phyloP scores from a whole-genome alignment of 2,888 invertebrate genomes.

The Zaprionus lineosus region DNA sequence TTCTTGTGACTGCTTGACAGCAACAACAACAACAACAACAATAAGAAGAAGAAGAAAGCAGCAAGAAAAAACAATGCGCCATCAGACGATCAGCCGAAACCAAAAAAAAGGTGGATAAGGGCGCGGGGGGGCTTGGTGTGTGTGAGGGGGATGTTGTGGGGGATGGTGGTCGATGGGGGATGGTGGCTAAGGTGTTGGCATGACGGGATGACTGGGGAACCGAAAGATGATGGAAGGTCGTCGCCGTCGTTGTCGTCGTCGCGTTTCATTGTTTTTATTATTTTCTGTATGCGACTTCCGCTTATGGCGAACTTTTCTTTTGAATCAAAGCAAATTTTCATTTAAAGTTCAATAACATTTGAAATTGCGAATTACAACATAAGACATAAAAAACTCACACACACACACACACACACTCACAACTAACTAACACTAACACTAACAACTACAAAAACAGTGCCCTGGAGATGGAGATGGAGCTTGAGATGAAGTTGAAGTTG shows the following conservation, averaged over 20 bases:
- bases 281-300: slow-evolving; percentile 54
- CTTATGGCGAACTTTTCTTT: slow-evolving; percentile 52
- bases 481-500: too few relatives aligned
- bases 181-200: too few relatives aligned
- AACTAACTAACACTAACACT: too few relatives aligned
- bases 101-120: neutral
- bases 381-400: slow-evolving; percentile 17
- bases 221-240: slow-evolving; percentile 63
- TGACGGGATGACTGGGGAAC: too few relatives aligned
- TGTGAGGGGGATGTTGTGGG: neutral
- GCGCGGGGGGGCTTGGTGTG: neutral
- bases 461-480: slow-evolving; percentile 42
- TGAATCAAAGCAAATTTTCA: slow-evolving; percentile 63
- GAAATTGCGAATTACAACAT: slow-evolving; percentile 71
- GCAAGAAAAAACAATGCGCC: too few relatives aligned
- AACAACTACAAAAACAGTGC: slow-evolving; percentile 51
- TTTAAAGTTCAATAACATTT: slow-evolving; percentile 81
- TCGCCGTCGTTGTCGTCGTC: too few relatives aligned
- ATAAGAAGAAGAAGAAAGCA: too few relatives aligned
- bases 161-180: neutral
- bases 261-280: slow-evolving; percentile 61
- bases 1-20: slow-evolving; percentile 7
- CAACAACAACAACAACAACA: too few relatives aligned
- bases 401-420: neutral
- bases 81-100: neutral